Evolutionary conservation across 1,140 invertebrate genomes (phyloP).

Genomic region (Coelopa frigida): DNA sequence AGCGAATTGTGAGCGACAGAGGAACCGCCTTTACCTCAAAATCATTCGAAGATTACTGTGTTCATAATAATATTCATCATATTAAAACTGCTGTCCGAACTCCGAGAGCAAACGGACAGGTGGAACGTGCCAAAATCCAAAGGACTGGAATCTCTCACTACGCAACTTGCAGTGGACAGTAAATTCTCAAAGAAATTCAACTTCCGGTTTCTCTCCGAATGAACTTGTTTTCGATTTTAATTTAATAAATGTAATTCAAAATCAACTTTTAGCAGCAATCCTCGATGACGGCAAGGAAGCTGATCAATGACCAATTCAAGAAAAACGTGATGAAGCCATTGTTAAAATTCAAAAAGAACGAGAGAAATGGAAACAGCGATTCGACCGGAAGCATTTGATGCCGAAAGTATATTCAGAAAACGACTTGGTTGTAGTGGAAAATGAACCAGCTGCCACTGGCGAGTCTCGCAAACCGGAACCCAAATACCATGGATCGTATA

Average conservation of each 20-base stretch:
- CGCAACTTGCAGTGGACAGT: slow-evolving; percentile 20
- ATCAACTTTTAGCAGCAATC: slow-evolving; percentile 9
- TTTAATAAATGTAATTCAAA: background rate
- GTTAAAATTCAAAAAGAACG: slow-evolving; percentile 1
- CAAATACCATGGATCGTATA: slow-evolving; percentile 4
- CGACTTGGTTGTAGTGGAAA: slow-evolving; percentile 5
- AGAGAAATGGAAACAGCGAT: slow-evolving; percentile 10
- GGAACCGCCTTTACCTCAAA: slow-evolving; percentile 12
- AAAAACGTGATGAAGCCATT: no score
- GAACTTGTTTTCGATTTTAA: slow-evolving; percentile 20
- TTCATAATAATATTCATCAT: slow-evolving; percentile 9
- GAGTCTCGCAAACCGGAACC: slow-evolving; percentile 6
- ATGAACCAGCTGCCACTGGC: slow-evolving; percentile 4
- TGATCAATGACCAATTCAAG: no score
- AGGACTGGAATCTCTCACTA: slow-evolving; percentile 21
- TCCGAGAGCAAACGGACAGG: slow-evolving; percentile 20
- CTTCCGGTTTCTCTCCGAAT: slow-evolving; percentile 20
- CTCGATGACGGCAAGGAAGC: background rate
- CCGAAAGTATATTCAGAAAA: slow-evolving; percentile 4
- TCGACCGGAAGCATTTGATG: background rate
- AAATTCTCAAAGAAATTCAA: slow-evolving; percentile 23
- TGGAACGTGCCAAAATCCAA: slow-evolving; percentile 20
- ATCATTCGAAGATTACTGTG: slow-evolving; percentile 8
- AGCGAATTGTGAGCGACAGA: slow-evolving; percentile 22
- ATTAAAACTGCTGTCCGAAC: slow-evolving; percentile 12